phyloP scores from a whole-genome alignment of 2,888 invertebrate genomes.

The Opisthograptis luteolata region DNA sequence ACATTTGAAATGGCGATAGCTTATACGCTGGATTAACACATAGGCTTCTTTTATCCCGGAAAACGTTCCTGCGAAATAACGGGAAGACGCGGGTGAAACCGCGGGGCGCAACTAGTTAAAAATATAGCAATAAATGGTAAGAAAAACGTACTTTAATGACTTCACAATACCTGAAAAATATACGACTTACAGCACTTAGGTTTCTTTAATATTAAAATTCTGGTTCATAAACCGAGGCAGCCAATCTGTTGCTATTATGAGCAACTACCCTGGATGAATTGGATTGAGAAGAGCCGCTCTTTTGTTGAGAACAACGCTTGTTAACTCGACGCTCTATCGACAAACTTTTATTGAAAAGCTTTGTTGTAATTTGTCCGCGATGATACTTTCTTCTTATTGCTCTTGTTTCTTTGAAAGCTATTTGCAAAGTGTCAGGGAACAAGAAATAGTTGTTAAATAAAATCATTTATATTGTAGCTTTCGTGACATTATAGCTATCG shows the following conservation, averaged over 20 bases:
- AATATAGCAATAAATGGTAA: too few relatives aligned
- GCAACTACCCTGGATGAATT: too few relatives aligned
- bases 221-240: neutral
- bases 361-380: constrained; percentile 3
- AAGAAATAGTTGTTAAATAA: neutral
- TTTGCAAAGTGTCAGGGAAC: neutral
- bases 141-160: too few relatives aligned
- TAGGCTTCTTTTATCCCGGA: too few relatives aligned
- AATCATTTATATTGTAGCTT: too few relatives aligned
- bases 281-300: constrained; percentile 41
- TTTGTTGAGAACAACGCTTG: constrained; percentile 35
- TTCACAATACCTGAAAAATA: too few relatives aligned
- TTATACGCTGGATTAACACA: too few relatives aligned
- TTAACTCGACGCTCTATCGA: constrained; percentile 32
- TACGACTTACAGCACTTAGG: neutral
- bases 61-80: too few relatives aligned
- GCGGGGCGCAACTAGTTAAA: too few relatives aligned
- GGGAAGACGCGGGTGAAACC: too few relatives aligned
- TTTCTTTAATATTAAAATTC: neutral
- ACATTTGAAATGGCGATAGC: too few relatives aligned
- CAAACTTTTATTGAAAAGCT: constrained; percentile 41
- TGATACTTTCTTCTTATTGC: constrained; percentile 6
- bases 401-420: constrained; percentile 1
- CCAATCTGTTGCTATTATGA: constrained; percentile 29
- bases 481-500: too few relatives aligned